phyloP scores from a whole-genome alignment of 2,888 invertebrate genomes.

The Drosophila macrospina region DNA sequence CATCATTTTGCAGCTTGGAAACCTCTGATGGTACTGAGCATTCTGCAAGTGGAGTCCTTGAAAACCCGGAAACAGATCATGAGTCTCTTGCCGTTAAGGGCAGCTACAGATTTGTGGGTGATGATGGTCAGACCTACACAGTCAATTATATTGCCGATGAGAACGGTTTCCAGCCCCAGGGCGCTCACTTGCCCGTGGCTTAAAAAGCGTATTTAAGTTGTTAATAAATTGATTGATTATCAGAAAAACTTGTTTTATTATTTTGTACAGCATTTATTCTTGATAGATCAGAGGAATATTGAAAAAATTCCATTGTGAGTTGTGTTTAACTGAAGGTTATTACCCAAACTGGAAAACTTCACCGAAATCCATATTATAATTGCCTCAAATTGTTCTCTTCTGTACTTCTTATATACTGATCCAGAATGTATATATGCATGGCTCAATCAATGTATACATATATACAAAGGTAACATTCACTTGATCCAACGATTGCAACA shows the following conservation, averaged over 20 bases:
- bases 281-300: no score
- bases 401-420: no score
- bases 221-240: slow-evolving; percentile 36
- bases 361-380: no score
- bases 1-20: slow-evolving; percentile 25
- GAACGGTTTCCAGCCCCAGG: slow-evolving; percentile 86
- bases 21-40: neutral
- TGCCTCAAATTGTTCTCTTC: no score
- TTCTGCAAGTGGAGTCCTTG: rapidly evolving
- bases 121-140: slow-evolving; percentile 70
- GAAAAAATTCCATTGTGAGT: no score
- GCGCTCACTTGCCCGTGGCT: slow-evolving; percentile 72
- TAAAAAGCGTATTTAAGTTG: neutral
- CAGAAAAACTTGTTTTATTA: slow-evolving; percentile 30
- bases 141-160: slow-evolving; percentile 84
- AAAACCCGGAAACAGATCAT: slow-evolving; percentile 59
- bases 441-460: no score
- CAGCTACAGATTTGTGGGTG: slow-evolving; percentile 60
- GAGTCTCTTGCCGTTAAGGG: slow-evolving; percentile 72
- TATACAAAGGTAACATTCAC: no score
- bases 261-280: neutral
- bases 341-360: no score
- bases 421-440: no score
- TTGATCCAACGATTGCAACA: no score
- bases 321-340: no score